phyloP scores from a whole-genome alignment of 2,888 invertebrate species.

The Acrobeloides nanus region DNA sequence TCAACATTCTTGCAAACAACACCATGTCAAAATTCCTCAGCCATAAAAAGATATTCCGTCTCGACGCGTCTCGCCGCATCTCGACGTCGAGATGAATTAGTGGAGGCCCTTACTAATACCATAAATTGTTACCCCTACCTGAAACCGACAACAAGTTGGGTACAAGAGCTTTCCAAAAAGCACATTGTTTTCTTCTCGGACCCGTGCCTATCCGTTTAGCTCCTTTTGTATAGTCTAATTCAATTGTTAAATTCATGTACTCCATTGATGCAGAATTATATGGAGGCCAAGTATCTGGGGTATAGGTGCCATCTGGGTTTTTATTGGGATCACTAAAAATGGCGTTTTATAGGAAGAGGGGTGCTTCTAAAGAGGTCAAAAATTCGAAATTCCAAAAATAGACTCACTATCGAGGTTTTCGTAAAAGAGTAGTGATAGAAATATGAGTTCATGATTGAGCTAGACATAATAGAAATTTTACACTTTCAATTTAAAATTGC shows the following conservation, averaged over 20 bases:
- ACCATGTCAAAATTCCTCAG: no score
- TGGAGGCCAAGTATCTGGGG: constrained; percentile 76
- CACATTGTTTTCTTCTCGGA: constrained; percentile 70
- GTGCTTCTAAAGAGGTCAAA: neutral
- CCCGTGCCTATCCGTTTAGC: constrained; percentile 65
- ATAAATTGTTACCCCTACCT: constrained; percentile 13
- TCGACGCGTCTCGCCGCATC: no score
- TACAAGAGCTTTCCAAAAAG: constrained; percentile 91
- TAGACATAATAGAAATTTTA: constrained; percentile 53
- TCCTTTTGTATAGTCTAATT: constrained; percentile 28
- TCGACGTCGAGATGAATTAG: no score
- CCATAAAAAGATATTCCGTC: no score
- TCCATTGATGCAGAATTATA: constrained; percentile 77
- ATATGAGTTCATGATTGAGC: neutral
- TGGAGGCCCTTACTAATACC: neutral
- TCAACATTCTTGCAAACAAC: no score
- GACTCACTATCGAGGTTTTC: neutral
- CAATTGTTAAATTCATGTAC: constrained; percentile 79
- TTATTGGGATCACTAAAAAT: constrained; percentile 51
- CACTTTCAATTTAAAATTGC: no score
- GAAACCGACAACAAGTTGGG: constrained; percentile 65
- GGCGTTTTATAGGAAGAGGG: neutral
- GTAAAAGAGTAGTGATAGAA: neutral
- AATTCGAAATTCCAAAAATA: neutral
- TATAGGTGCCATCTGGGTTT: constrained; percentile 55